phyloP scores from a whole-genome alignment of 30 jellyfish, hydroid and myxozoan species.

The Sanderia malayensis region DNA sequence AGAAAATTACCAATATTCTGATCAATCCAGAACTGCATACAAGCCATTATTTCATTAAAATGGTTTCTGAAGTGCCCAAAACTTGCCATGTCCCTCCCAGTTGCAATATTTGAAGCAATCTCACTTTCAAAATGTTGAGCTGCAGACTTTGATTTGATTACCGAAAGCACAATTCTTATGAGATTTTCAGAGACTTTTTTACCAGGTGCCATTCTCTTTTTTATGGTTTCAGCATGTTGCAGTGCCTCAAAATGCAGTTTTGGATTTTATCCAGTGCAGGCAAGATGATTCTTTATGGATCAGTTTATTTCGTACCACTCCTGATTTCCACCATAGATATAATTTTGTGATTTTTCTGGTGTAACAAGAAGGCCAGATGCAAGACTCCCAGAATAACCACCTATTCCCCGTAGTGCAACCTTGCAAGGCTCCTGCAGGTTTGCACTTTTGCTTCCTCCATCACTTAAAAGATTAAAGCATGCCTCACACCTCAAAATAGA shows the following conservation, averaged over 20 bases:
- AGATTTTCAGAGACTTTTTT: slow-evolving; percentile 9
- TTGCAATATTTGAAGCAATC: slow-evolving; percentile 23
- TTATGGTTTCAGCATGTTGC: slow-evolving; percentile 1
- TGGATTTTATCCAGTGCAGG: neutral
- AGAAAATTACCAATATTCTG: neutral
- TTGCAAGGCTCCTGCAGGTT: too few relatives aligned
- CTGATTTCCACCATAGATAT: neutral
- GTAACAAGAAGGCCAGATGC: too few relatives aligned
- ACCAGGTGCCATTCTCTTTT: neutral
- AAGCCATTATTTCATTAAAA: slow-evolving; percentile 4
- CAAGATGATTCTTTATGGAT: neutral
- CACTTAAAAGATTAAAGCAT: too few relatives aligned
- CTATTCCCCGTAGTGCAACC: too few relatives aligned
- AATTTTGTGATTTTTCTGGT: too few relatives aligned
- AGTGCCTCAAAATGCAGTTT: slow-evolving; percentile 12
- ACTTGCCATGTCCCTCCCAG: slow-evolving; percentile 23
- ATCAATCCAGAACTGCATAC: neutral
- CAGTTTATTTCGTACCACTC: neutral
- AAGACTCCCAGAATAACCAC: too few relatives aligned
- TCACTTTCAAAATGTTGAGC: slow-evolving; percentile 10
- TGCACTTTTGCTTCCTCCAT: too few relatives aligned
- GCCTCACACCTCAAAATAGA: too few relatives aligned
- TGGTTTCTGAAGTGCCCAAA: slow-evolving; percentile 19
- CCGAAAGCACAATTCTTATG: slow-evolving; percentile 17
- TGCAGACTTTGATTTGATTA: slow-evolving; percentile 13